Conservation (phyloP, 2,888 invertebrate species). For the Xestia xanthographa region DNA sequence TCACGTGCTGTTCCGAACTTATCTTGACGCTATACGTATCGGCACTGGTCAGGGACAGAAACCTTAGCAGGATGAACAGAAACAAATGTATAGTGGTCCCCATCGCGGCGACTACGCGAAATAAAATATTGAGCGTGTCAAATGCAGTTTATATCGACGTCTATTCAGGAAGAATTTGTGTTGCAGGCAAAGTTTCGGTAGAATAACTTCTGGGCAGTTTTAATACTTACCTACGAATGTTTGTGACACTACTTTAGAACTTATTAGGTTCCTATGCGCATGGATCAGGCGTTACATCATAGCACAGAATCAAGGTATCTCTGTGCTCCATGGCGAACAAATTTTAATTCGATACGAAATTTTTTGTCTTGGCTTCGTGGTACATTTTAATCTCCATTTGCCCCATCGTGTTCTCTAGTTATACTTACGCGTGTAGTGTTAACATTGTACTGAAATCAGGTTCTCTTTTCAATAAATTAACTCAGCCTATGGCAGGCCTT, state of each 20-base stretch:
- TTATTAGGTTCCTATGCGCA: background rate
- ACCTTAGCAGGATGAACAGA: conserved; percentile 51
- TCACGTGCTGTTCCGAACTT: conserved; percentile 91
- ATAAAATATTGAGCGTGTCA: conserved; percentile 20
- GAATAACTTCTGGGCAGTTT: conserved; percentile 5
- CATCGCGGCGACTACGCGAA: conserved; percentile 53
- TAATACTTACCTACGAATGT: background rate
- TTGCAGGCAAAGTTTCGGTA: conserved; percentile 52
- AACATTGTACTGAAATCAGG: background rate
- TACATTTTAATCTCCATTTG: background rate
- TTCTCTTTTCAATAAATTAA: background rate
- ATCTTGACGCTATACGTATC: conserved; percentile 91
- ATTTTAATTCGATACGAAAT: background rate
- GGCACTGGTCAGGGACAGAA: conserved; percentile 61
- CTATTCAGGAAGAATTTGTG: conserved; percentile 65
- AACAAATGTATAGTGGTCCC: conserved; percentile 49
- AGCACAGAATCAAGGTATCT: background rate
- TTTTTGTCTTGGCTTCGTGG: background rate
- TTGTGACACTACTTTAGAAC: background rate
- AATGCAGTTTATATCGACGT: conserved; percentile 68
- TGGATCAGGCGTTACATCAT: background rate
- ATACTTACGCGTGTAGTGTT: background rate
- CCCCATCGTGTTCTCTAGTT: background rate
- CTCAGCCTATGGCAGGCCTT: background rate
- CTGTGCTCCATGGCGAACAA: background rate